Evolutionary conservation across 1,140 invertebrate genomes (phyloP).

Genomic region (Forficula auricularia): DNA sequence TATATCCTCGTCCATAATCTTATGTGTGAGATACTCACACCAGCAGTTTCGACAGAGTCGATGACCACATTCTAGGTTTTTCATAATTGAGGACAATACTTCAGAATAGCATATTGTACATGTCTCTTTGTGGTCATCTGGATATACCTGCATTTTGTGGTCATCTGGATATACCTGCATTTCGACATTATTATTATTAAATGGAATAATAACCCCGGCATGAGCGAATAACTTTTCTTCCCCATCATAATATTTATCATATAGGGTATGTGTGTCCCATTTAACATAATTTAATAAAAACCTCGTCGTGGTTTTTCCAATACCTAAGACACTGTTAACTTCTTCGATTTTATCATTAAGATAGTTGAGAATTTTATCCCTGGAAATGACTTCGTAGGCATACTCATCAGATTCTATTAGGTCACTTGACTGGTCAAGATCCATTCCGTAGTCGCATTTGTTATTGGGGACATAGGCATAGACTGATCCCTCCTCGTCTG

Average conservation of each 20-base stretch:
- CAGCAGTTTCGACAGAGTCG: constrained; percentile 48
- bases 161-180: too few species aligned
- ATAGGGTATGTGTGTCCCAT: constrained; percentile 58
- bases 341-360: constrained; percentile 52
- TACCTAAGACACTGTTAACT: constrained; percentile 33
- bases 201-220: constrained; percentile 44
- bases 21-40: constrained; percentile 49
- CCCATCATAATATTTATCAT: constrained; percentile 48
- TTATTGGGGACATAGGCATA: constrained; percentile 28
- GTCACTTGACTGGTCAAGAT: constrained; percentile 22
- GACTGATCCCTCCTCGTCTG: constrained; percentile 25
- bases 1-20: constrained; percentile 52
- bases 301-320: constrained; percentile 36
- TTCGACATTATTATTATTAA: constrained; percentile 24
- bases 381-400: constrained; percentile 37
- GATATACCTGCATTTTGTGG: constrained; percentile 19
- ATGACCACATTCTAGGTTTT: constrained; percentile 51
- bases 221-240: constrained; percentile 46
- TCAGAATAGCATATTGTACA: neutral
- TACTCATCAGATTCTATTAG: constrained; percentile 28
- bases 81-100: constrained; percentile 34
- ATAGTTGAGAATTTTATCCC: constrained; percentile 45
- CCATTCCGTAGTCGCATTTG: constrained; percentile 31
- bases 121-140: constrained; percentile 14
- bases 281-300: constrained; percentile 52